A percentile compares a stretch with the other conserved stretches of the same genome.
Evolutionary conservation across 2,113 vertebrate genomes (phyloP).

Genomic region (Acrocephalus kingi): DNA sequence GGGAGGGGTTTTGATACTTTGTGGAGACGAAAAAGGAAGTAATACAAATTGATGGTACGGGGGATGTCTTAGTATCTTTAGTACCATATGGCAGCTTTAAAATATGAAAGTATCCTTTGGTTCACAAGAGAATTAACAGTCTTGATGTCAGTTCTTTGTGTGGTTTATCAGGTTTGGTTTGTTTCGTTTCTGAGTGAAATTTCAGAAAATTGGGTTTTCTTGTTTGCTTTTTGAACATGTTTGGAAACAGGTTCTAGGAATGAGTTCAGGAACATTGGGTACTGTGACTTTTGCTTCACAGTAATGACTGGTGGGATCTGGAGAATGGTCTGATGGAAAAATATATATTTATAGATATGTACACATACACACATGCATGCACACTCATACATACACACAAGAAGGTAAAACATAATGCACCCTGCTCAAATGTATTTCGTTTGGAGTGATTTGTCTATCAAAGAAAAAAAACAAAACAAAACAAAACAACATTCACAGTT

Average conservation of each 20-base stretch:
- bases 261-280: slow-evolving; percentile 21
- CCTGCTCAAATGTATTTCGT: slow-evolving; percentile 72
- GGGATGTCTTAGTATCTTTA: slow-evolving; percentile 66
- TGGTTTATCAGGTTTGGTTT: background rate
- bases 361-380: slow-evolving; percentile 41
- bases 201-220: background rate
- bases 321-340: slow-evolving; percentile 31
- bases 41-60: slow-evolving; percentile 29
- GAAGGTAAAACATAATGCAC: slow-evolving; percentile 67
- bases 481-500: slow-evolving; percentile 72
- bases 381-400: slow-evolving; percentile 1
- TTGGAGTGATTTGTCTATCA: slow-evolving; percentile 80
- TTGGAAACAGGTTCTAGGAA: slow-evolving; percentile 37
- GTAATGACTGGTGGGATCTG: slow-evolving; percentile 19
- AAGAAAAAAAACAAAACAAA: background rate
- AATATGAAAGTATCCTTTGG: slow-evolving; percentile 71
- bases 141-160: background rate
- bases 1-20: background rate
- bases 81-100: slow-evolving; percentile 75
- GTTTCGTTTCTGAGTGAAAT: background rate
- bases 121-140: slow-evolving; percentile 65
- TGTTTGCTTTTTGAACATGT: background rate
- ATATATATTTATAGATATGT: slow-evolving; percentile 36
- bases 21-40: background rate
- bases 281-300: slow-evolving; percentile 54